These are phyloP conservation scores for Poeciliopsis turrubarensis DNA, from an alignment of 2,113 vertebrate species.

Conservation along the genomic window DNA sequence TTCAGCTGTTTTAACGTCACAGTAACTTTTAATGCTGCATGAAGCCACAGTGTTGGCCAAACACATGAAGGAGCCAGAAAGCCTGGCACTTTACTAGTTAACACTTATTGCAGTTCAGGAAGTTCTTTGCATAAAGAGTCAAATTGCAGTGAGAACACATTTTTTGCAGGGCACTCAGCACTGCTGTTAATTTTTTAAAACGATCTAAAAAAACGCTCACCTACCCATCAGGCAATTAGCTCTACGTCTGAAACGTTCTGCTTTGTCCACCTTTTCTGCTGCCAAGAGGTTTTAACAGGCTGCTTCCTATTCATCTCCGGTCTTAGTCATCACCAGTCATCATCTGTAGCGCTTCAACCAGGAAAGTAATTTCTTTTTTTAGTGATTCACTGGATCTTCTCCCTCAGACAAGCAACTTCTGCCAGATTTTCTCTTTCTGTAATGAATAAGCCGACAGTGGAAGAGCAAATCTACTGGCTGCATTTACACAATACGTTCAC, in stretches of 20 bases:
- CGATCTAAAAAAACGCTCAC: slow-evolving; percentile 50
- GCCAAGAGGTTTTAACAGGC: slow-evolving; percentile 43
- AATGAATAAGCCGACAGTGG: slow-evolving; percentile 32
- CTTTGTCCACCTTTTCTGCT: slow-evolving; percentile 16
- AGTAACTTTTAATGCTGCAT: neutral
- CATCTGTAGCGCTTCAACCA: slow-evolving; percentile 13
- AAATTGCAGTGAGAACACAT: slow-evolving; percentile 6
- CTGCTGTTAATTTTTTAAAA: slow-evolving; percentile 36
- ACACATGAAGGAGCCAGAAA: neutral
- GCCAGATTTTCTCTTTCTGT: slow-evolving; percentile 37
- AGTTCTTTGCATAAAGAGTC: neutral
- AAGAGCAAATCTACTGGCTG: slow-evolving; percentile 34
- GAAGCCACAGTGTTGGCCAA: too few species aligned
- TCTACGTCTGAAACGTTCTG: slow-evolving; percentile 23
- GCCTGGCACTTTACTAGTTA: neutral
- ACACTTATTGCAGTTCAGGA: neutral
- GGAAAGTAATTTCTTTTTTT: slow-evolving; percentile 37
- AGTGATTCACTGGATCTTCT: slow-evolving; percentile 35
- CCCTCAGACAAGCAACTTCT: slow-evolving; percentile 27
- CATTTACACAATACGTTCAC: slow-evolving; percentile 4
- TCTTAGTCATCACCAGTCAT: slow-evolving; percentile 43
- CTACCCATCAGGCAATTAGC: slow-evolving; percentile 57
- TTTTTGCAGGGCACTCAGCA: slow-evolving; percentile 17
- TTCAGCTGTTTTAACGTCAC: neutral
- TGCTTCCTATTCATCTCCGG: slow-evolving; percentile 31